A percentile compares a stretch with the other conserved stretches of the same genome.
Evolutionary conservation across 2,888 invertebrate species (phyloP).

Genomic region (Caenorhabditis sinica): DNA sequence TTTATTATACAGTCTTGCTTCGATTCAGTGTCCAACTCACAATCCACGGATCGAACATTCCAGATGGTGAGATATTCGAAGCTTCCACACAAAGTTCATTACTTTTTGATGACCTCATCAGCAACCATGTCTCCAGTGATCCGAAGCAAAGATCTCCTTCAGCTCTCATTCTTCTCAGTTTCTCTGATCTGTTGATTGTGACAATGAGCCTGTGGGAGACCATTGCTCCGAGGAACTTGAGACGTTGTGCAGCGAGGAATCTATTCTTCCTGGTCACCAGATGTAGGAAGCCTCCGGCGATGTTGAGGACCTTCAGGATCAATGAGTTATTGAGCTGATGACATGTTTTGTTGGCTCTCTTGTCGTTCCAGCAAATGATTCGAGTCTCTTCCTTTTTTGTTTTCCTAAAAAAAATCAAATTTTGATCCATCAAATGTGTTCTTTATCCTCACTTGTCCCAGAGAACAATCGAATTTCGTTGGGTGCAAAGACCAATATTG

Average conservation of each 20-base stretch:
- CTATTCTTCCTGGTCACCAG: constrained; percentile 90
- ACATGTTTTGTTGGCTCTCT: constrained; percentile 85
- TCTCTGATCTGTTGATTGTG: constrained; percentile 80
- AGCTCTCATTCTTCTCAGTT: constrained; percentile 87
- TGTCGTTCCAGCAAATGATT: constrained; percentile 90
- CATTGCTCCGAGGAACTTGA: constrained; percentile 85
- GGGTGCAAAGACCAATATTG: constrained; percentile 90
- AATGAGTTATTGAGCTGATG: constrained; percentile 75
- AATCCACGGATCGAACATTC: constrained; percentile 94
- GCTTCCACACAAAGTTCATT: constrained; percentile 89
- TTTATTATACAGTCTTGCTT: no score
- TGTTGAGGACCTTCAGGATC: constrained; percentile 45
- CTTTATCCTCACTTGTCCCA: constrained; percentile 88
- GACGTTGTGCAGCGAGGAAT: constrained; percentile 91
- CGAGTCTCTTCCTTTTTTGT: constrained; percentile 54
- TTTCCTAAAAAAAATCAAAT: constrained; percentile 51
- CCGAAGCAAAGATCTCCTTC: constrained; percentile 88
- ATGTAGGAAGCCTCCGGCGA: constrained; percentile 86
- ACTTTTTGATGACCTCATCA: constrained; percentile 87
- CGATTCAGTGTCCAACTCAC: no score
- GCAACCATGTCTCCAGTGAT: constrained; percentile 94
- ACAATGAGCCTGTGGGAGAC: constrained; percentile 78
- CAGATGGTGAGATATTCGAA: constrained; percentile 94
- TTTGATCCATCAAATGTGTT: constrained; percentile 12
- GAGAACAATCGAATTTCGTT: constrained; percentile 90